A percentile compares a stretch with the other conserved stretches of the same genome.
phyloP scores from a whole-genome alignment of 2,888 invertebrate genomes.

The Philereme vetulata region DNA sequence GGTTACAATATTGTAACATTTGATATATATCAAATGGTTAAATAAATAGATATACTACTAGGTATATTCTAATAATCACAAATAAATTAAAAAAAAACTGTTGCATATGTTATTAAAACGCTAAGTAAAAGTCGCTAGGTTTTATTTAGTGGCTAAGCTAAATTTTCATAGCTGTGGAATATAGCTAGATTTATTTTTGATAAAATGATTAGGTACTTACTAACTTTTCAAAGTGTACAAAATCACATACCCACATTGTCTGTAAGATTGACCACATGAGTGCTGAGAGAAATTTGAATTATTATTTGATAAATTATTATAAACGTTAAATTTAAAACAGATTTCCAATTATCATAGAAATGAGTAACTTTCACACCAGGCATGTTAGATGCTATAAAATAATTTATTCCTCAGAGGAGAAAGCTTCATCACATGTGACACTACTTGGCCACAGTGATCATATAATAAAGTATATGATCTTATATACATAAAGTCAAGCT shows the following conservation, averaged over 20 bases:
- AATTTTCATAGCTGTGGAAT: not conserved
- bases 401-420: slow-evolving; percentile 50
- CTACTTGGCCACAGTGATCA: not conserved
- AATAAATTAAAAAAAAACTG: too few species aligned
- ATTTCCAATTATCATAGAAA: slow-evolving; percentile 24
- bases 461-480: not conserved
- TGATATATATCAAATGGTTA: too few species aligned
- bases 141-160: too few species aligned
- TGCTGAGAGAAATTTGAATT: not conserved
- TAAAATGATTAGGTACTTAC: not conserved
- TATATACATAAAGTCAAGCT: not conserved
- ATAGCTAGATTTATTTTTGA: not conserved
- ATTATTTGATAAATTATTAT: not conserved
- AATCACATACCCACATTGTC: not conserved
- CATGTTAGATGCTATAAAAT: slow-evolving; percentile 44
- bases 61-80: too few species aligned
- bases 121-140: too few species aligned
- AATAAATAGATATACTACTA: too few species aligned
- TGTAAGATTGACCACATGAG: not conserved
- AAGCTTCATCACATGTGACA: slow-evolving; percentile 43
- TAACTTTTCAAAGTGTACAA: not conserved
- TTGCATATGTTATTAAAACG: too few species aligned
- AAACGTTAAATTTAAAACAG: slow-evolving; percentile 1
- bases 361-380: slow-evolving; percentile 51
- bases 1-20: too few species aligned